Conservation (phyloP, 2,797 vertebrate genomes). For the Siniperca obscura region DNA sequence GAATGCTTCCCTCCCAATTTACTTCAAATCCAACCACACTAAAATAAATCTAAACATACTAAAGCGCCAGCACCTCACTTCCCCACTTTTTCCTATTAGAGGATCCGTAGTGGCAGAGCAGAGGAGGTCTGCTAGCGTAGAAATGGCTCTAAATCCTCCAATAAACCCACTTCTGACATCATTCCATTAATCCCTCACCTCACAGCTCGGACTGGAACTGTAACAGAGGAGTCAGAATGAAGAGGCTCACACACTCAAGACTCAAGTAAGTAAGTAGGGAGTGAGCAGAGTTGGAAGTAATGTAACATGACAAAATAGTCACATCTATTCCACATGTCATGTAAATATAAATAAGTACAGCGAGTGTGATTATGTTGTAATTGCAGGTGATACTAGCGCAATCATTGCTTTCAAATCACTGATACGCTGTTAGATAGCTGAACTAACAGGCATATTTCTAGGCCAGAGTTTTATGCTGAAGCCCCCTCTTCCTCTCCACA, state of each 20-base stretch:
- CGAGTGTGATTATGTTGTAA: conserved; percentile 1
- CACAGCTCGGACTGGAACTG: conserved; percentile 58
- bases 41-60: conserved; percentile 38
- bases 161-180: conserved; percentile 76
- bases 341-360: conserved; percentile 11
- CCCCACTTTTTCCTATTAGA: conserved; percentile 42
- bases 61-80: conserved; percentile 30
- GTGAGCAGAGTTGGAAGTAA: conserved; percentile 41
- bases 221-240: conserved; percentile 52
- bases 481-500: conserved; percentile 45
- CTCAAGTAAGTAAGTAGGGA: conserved; percentile 22
- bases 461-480: conserved; percentile 36
- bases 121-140: conserved; percentile 56
- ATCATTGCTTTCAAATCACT: conserved; percentile 23
- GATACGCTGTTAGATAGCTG: conserved; percentile 9
- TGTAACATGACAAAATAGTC: conserved; percentile 18
- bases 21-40: conserved; percentile 27
- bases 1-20: conserved; percentile 34
- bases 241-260: conserved; percentile 53
- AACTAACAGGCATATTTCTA: conserved; percentile 42
- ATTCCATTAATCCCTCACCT: conserved; percentile 74
- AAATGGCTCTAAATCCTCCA: conserved; percentile 77
- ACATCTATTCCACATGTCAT: conserved; percentile 4
- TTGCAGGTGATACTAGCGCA: conserved; percentile 19
- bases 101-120: conserved; percentile 20